Conservation (phyloP, 2,113 vertebrate genomes). For the Chaetorhynchus papuensis region DNA sequence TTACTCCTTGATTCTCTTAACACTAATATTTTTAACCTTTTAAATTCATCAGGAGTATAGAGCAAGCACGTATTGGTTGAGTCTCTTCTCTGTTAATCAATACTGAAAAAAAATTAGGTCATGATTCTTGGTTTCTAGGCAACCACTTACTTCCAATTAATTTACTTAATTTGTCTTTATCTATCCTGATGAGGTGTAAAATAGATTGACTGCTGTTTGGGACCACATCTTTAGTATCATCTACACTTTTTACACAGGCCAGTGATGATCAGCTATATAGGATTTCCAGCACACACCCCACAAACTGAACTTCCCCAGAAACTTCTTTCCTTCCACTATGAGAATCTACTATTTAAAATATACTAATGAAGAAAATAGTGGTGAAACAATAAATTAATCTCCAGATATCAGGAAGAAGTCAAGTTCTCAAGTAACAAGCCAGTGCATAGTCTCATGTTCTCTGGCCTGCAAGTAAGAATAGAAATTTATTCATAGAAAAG, state of each 20-base stretch:
- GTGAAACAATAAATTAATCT: neutral
- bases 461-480: neutral
- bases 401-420: neutral
- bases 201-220: neutral
- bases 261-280: neutral
- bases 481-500: neutral
- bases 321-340: neutral
- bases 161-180: neutral
- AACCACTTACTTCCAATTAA: neutral
- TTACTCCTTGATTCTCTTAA: neutral
- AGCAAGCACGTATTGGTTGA: neutral
- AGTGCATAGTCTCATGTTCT: neutral
- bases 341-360: neutral
- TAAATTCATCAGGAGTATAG: neutral
- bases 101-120: conserved; percentile 11
- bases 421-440: neutral
- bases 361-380: neutral
- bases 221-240: neutral
- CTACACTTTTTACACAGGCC: neutral
- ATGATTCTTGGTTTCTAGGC: neutral
- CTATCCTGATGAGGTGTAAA: neutral
- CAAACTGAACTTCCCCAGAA: neutral
- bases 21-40: neutral
- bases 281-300: neutral
- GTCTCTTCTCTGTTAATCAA: neutral